phyloP scores from a whole-genome alignment of 2,888 invertebrate genomes.

The Furcula furcula region DNA sequence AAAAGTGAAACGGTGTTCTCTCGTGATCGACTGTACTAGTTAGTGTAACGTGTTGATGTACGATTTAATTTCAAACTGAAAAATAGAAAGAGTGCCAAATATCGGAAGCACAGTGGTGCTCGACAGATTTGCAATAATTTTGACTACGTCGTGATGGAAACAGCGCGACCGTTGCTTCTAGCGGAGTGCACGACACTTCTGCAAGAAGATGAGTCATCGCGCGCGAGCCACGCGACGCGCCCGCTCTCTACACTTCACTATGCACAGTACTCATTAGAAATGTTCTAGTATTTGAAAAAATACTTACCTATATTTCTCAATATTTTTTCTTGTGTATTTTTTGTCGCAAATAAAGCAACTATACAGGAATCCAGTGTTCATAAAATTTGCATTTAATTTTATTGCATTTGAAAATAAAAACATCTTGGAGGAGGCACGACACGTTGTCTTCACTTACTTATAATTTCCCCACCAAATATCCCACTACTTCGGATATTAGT shows the following conservation, averaged over 20 bases:
- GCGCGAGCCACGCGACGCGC: conserved; percentile 35
- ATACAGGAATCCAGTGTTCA: no score
- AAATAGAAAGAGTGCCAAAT: conserved; percentile 75
- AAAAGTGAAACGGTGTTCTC: conserved; percentile 43
- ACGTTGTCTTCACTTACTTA: no score
- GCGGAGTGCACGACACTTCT: conserved; percentile 48
- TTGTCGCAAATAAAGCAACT: no score
- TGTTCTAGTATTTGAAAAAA: no score
- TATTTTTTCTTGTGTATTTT: no score
- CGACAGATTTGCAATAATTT: conserved; percentile 69
- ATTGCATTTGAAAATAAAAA: no score
- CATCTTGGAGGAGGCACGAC: no score
- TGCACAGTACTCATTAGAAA: no score
- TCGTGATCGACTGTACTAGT: conserved; percentile 21
- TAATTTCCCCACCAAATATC: no score
- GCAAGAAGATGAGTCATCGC: conserved; percentile 42
- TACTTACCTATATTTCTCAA: no score
- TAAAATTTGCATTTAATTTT: no score
- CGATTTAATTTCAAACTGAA: conserved; percentile 50
- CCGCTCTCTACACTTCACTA: conserved; percentile 7
- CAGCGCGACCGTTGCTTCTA: conserved; percentile 51
- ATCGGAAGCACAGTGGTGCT: conserved; percentile 78
- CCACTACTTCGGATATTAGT: no score
- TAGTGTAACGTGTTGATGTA: conserved; percentile 56
- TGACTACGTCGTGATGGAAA: conserved; percentile 67